These are phyloP conservation scores for Brachyhypopomus gauderio DNA, from an alignment of 2,113 vertebrate species.

Conservation along the genomic window DNA sequence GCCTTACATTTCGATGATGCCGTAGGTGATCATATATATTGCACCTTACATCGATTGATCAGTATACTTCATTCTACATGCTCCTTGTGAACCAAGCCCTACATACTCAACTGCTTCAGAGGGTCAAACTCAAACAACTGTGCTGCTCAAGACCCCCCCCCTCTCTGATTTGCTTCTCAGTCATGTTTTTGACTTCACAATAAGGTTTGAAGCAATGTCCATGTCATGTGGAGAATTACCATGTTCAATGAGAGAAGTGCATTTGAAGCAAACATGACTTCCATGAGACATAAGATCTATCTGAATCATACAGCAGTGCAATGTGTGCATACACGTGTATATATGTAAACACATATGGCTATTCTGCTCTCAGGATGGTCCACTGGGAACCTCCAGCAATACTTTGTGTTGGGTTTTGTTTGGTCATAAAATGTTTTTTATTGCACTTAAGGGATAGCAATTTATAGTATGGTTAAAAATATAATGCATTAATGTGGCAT, in stretches of 20 bases:
- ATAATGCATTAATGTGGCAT: too few species aligned
- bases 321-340: neutral
- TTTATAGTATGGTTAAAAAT: too few species aligned
- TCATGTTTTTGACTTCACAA: neutral
- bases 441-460: too few species aligned
- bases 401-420: too few species aligned
- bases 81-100: neutral
- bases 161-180: neutral
- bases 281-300: conserved; percentile 4
- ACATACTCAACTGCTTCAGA: too few species aligned
- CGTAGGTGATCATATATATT: too few species aligned
- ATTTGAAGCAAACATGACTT: neutral
- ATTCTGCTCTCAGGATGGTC: neutral
- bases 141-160: neutral
- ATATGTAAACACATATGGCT: neutral
- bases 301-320: neutral
- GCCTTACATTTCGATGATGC: neutral
- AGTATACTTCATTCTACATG: too few species aligned
- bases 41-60: too few species aligned
- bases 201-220: conserved; percentile 5
- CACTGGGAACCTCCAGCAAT: too few species aligned
- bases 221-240: conserved; percentile 14
- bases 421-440: too few species aligned
- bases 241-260: neutral
- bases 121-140: neutral